phyloP scores from a whole-genome alignment of 2,888 invertebrate genomes.

The Epinotia brunnichana region DNA sequence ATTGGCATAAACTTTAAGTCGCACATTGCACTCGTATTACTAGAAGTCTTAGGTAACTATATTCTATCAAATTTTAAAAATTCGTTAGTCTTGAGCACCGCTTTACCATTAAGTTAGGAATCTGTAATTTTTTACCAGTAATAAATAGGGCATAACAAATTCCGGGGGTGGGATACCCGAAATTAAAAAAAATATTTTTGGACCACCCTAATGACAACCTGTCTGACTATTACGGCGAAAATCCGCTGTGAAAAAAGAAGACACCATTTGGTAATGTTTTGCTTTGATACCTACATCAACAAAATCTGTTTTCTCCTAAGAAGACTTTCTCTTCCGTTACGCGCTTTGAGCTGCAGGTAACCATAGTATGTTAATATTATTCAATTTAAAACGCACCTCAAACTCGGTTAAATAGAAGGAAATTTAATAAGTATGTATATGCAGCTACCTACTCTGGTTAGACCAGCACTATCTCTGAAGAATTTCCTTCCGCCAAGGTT shows the following conservation, averaged over 20 bases:
- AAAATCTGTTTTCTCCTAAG: neutral
- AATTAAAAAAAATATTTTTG: too few species aligned
- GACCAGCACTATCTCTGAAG: neutral
- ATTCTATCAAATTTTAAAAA: too few species aligned
- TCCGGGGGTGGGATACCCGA: too few species aligned
- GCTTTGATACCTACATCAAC: neutral
- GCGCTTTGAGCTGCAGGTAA: neutral
- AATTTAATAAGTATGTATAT: neutral
- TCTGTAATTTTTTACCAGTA: too few species aligned
- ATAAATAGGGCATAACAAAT: too few species aligned
- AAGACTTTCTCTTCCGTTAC: slow-evolving; percentile 25
- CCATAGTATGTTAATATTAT: neutral
- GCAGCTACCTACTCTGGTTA: neutral
- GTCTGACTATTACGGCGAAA: slow-evolving; percentile 5
- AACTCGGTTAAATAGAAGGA: neutral
- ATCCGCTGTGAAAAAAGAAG: neutral
- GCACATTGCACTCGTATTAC: too few species aligned
- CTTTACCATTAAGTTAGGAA: too few species aligned
- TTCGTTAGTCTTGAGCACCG: too few species aligned
- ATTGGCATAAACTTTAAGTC: too few species aligned
- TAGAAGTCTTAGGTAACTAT: too few species aligned
- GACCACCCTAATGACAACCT: too few species aligned
- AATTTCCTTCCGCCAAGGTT: neutral
- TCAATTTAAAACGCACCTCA: neutral
- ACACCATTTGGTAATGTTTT: neutral